Conservation (phyloP, 1,140 invertebrate species). For the Alviniconcha marisindica region DNA sequence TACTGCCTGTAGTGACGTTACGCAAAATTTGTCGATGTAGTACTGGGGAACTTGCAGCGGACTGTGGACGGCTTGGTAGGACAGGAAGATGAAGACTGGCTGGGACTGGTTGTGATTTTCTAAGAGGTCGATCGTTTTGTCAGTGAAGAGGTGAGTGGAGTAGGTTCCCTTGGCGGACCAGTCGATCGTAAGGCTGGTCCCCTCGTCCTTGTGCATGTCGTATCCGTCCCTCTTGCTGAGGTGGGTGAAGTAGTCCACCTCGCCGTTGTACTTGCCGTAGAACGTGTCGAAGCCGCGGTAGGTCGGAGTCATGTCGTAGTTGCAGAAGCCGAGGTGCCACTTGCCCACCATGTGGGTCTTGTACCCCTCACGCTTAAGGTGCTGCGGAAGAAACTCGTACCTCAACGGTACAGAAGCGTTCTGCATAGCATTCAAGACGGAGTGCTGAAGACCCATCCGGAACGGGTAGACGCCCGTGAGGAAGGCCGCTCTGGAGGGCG, state of each 20-base stretch:
- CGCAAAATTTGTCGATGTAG: constrained; percentile 48
- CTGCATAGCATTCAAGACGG: no score
- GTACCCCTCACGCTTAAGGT: constrained; percentile 66
- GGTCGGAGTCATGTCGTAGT: constrained; percentile 66
- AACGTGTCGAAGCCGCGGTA: constrained; percentile 73
- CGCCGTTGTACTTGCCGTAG: constrained; percentile 64
- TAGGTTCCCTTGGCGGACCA: neutral
- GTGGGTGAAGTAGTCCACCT: constrained; percentile 54
- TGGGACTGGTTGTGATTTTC: neutral
- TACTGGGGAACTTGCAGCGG: constrained; percentile 65
- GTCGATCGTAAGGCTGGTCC: neutral
- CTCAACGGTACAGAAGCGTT: no score
- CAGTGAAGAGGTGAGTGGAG: neutral
- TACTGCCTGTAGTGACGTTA: neutral
- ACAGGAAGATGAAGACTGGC: constrained; percentile 58
- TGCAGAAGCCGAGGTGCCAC: constrained; percentile 76
- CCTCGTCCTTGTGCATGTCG: constrained; percentile 53
- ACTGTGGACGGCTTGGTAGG: constrained; percentile 56
- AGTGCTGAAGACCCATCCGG: no score
- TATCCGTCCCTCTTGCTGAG: constrained; percentile 48
- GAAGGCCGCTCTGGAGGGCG: no score
- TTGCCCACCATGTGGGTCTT: constrained; percentile 74
- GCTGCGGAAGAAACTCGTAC: constrained; percentile 69
- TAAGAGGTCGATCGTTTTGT: neutral
- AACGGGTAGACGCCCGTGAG: no score